Conservation (phyloP, 1,140 invertebrate genomes). For the Chrysomallon squamiferum region DNA sequence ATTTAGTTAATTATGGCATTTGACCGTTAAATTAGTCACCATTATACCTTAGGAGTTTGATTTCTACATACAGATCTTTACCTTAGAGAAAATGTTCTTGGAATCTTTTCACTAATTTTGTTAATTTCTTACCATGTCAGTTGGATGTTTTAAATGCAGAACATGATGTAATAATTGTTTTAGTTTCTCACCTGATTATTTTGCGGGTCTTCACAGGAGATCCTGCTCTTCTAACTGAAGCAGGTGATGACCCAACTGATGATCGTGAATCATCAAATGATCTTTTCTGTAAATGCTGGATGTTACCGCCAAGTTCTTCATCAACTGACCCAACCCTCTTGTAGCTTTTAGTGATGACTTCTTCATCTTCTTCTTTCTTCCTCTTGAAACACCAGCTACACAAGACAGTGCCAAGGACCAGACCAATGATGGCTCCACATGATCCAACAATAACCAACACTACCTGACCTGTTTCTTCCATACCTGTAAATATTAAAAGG, state of each 20-base stretch:
- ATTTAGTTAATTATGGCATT: no score
- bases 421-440: conserved; percentile 11
- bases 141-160: no score
- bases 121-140: no score
- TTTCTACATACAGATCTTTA: no score
- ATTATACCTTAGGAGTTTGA: no score
- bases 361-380: conserved; percentile 4
- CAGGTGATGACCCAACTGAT: no score
- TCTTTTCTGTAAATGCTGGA: not conserved
- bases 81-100: no score
- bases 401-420: conserved; percentile 11
- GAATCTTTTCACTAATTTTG: no score
- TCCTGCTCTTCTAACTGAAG: not conserved
- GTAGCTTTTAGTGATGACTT: not conserved
- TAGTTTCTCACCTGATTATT: conserved; percentile 3
- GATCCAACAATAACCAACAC: conserved; percentile 12
- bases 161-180: no score
- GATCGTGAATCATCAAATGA: not conserved
- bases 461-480: conserved; percentile 7
- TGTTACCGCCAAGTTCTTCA: not conserved
- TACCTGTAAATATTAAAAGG: not conserved
- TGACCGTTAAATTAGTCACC: no score
- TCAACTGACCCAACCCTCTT: not conserved
- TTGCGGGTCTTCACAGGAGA: conserved; percentile 6
- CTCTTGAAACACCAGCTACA: conserved; percentile 16